These are phyloP conservation scores for Brachylomia viminalis DNA, from an alignment of 2,888 invertebrate genomes.

Conservation along the genomic window DNA sequence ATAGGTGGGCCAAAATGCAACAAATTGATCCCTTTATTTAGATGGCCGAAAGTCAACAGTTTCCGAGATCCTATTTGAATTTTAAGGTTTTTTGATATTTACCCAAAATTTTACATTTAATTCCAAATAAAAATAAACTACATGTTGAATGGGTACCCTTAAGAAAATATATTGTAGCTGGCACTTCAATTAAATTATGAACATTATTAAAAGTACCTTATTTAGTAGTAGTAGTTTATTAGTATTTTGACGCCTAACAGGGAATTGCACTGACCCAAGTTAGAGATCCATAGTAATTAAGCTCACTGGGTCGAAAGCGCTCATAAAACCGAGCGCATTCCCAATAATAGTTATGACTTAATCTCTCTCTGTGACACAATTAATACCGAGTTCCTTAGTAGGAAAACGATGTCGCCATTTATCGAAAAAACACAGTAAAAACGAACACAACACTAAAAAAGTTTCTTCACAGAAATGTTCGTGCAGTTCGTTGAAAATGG, in stretches of 20 bases:
- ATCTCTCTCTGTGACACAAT: constrained; percentile 33
- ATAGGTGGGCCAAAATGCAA: too few species aligned
- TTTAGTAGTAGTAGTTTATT: too few species aligned
- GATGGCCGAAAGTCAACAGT: too few species aligned
- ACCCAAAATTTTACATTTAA: too few species aligned
- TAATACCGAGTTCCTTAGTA: constrained; percentile 12
- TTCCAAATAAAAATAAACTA: too few species aligned
- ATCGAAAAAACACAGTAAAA: constrained; percentile 21
- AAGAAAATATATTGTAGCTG: too few species aligned
- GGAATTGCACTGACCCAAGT: not conserved
- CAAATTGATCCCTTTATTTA: too few species aligned
- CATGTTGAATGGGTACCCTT: too few species aligned
- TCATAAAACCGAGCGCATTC: not conserved
- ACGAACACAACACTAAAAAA: constrained; percentile 46
- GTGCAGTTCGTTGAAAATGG: constrained; percentile 72
- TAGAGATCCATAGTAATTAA: constrained; percentile 33
- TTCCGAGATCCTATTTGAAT: too few species aligned
- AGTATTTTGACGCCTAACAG: not conserved
- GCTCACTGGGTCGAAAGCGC: not conserved
- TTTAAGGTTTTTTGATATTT: too few species aligned
- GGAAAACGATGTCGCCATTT: constrained; percentile 31
- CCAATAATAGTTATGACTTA: constrained; percentile 30
- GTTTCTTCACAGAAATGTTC: constrained; percentile 74
- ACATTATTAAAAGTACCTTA: too few species aligned
- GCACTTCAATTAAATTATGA: too few species aligned